Evolutionary conservation across 2,888 invertebrate species (phyloP).

Genomic region (Pyrochroa serraticornis): DNA sequence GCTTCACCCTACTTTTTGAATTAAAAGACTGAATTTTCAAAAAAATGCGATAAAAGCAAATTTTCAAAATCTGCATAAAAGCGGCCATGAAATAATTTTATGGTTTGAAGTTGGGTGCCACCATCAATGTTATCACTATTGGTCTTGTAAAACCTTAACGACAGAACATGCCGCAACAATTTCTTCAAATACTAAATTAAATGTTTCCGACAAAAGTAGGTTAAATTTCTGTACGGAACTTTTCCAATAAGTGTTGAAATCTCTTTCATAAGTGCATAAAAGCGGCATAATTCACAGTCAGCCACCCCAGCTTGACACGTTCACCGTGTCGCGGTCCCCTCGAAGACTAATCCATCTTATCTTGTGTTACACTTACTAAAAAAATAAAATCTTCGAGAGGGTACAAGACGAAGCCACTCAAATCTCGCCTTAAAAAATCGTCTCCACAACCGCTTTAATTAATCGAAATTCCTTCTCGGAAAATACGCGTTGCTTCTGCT

Average conservation of each 20-base stretch:
- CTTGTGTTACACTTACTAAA: constrained; percentile 29
- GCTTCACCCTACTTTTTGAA: too few relatives aligned
- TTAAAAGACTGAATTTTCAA: too few relatives aligned
- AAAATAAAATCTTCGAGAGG: constrained; percentile 28
- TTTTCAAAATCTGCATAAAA: too few relatives aligned
- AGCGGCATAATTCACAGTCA: constrained; percentile 24
- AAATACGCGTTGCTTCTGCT: neutral
- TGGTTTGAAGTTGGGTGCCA: too few relatives aligned
- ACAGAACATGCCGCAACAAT: too few relatives aligned
- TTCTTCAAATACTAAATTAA: neutral
- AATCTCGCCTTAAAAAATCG: neutral
- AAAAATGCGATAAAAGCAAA: too few relatives aligned
- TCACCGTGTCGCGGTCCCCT: constrained; percentile 34
- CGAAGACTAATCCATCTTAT: constrained; percentile 43
- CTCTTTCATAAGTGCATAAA: constrained; percentile 17
- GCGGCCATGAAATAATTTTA: too few relatives aligned
- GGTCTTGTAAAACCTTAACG: too few relatives aligned
- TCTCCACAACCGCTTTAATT: neutral
- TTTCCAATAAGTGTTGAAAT: constrained; percentile 24
- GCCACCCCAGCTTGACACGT: constrained; percentile 30
- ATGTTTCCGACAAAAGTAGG: neutral
- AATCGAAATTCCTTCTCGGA: neutral
- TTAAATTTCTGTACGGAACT: neutral
- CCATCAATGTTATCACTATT: too few relatives aligned
- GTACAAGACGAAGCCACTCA: constrained; percentile 7